Percentiles rank a stretch among this genome's conserved stretches.
Evolutionary conservation across 2,113 vertebrate genomes (phyloP).

Genomic region (Callaeas wilsoni): DNA sequence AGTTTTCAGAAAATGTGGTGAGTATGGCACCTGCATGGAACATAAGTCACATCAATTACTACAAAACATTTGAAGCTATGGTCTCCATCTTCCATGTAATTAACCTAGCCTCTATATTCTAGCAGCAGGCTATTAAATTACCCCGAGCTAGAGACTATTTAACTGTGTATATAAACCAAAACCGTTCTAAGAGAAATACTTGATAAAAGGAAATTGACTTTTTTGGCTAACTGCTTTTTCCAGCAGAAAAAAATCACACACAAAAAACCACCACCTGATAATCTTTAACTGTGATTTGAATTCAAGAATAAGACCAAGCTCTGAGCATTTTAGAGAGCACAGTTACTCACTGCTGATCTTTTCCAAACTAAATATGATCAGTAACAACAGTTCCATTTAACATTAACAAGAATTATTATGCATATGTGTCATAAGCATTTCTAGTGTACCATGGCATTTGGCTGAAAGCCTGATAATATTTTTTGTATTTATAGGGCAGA

Average conservation of each 20-base stretch:
- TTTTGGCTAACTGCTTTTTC: neutral
- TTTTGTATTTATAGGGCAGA: neutral
- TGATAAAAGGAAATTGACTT: neutral
- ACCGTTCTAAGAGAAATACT: neutral
- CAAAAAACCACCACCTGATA: neutral
- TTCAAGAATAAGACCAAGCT: neutral
- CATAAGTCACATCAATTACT: neutral
- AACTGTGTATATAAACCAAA: neutral
- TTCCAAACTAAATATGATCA: neutral
- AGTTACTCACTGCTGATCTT: neutral
- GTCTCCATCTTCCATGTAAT: neutral
- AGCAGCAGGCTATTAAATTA: neutral
- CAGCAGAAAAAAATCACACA: neutral
- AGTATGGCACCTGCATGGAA: neutral
- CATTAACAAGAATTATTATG: constrained; percentile 12
- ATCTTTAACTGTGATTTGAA: neutral
- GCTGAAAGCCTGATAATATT: constrained; percentile 2
- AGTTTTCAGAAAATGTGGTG: neutral
- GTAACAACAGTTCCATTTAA: neutral
- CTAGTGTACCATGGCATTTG: neutral
- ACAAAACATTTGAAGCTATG: neutral
- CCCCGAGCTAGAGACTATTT: neutral
- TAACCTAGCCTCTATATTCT: neutral
- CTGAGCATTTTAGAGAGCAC: neutral
- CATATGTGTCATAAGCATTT: neutral